Evolutionary conservation across 2,797 vertebrate genomes (phyloP), one percentile per base, ranked within the genome.

Genomic region (Lycodopsis pacificus): DNA sequence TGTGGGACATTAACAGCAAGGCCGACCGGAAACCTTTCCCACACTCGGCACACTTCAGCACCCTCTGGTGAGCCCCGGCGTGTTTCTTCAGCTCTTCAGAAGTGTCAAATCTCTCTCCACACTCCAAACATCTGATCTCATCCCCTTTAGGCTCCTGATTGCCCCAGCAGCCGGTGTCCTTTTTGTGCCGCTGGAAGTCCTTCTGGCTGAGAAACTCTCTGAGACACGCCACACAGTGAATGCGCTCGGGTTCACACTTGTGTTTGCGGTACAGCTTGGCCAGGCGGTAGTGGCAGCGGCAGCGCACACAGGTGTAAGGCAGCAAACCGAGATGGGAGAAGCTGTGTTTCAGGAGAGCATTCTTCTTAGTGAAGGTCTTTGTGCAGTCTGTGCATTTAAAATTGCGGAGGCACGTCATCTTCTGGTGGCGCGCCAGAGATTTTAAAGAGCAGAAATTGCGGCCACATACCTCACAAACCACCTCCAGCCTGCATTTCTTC

Each of bases 81-180:
- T 96, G 95, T 77, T 92, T 91, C 90, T 94, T 95, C 22, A 96
- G 82, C 87, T 95, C 95, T 1, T 95, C 95, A 0, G 82, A 15
- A 1, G 83, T 93, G 54, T 83, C 68, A 19, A 96, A 96, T 6
- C 79, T 84, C 80, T 95, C 66, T 4, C 95, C 95, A 4, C 95
- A 96, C 88, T 96, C 95, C 89, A 96, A 87, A 63, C 95, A 96
- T 11, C 94, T 87, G 79, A 96, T 94, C 73, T 94, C 92, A 1
- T 91, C 90, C 0, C 85, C 84, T 68, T 90, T 92, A 0, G 86
- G 75, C 12, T 91, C 93, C 83, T 93, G 92, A 57, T 93, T 91
- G 30, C 95, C 95, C 95, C 95, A 96, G 89, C 95, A 96, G 53
- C 95, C 95, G 0, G 95, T 96, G 84, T 96, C 94, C 76, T 92